phyloP scores from a whole-genome alignment of 2,888 invertebrate genomes.

The Leucophenga maculata region DNA sequence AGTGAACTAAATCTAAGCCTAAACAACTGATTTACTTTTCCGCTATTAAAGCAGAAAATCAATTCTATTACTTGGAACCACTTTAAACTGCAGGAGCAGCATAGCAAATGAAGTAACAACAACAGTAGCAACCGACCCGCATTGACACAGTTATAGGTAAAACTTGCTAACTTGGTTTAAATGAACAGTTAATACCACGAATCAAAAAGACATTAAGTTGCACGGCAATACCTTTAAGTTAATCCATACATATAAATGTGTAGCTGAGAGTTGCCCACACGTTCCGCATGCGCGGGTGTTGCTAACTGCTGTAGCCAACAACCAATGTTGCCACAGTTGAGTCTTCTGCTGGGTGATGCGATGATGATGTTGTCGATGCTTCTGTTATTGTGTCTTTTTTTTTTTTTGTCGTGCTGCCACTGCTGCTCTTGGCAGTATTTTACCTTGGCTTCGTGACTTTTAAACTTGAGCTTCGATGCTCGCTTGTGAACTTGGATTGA shows the following conservation, averaged over 20 bases:
- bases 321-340: slow-evolving; percentile 13
- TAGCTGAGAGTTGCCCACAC: too few relatives aligned
- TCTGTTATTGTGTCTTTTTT: neutral
- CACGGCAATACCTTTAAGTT: slow-evolving; percentile 16
- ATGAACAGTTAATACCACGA: slow-evolving; percentile 48
- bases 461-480: slow-evolving; percentile 42
- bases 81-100: slow-evolving; percentile 9
- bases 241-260: too few relatives aligned
- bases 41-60: neutral
- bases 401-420: neutral
- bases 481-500: slow-evolving; percentile 27
- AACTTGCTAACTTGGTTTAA: slow-evolving; percentile 38
- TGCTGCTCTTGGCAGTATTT: slow-evolving; percentile 40
- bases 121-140: neutral
- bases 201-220: slow-evolving; percentile 49
- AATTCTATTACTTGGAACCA: too few relatives aligned
- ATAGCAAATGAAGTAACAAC: slow-evolving; percentile 32
- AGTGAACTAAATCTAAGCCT: too few relatives aligned
- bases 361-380: slow-evolving; percentile 12
- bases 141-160: too few relatives aligned
- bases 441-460: slow-evolving; percentile 57
- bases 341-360: slow-evolving; percentile 7
- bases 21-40: too few relatives aligned
- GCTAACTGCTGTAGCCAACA: slow-evolving; percentile 4
- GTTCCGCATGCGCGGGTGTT: neutral